Evolutionary conservation across 2,797 vertebrate genomes (phyloP).

Genomic region (Benthosema pterotum): DNA sequence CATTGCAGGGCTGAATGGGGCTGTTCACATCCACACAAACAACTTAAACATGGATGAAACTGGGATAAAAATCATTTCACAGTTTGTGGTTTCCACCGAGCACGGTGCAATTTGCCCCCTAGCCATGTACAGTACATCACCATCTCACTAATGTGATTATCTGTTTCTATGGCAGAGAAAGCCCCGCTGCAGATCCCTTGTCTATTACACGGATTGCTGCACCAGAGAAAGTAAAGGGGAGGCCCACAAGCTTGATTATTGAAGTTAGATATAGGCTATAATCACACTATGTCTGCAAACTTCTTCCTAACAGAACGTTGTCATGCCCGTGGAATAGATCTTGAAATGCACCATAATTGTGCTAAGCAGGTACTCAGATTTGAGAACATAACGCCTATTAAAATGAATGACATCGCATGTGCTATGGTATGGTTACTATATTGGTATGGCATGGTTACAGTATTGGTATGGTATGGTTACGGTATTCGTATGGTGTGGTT

Average conservation of each 20-base stretch:
- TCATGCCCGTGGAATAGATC: conserved; percentile 9
- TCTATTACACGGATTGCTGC: conserved; percentile 72
- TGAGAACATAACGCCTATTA: background rate
- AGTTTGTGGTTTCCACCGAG: conserved; percentile 63
- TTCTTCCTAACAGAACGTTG: conserved; percentile 6
- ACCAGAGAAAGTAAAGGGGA: conserved; percentile 49
- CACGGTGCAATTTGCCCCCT: conserved; percentile 42
- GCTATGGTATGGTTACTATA: too few relatives aligned
- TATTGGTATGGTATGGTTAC: too few relatives aligned
- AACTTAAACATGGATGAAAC: conserved; percentile 66
- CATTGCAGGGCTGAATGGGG: conserved; percentile 46
- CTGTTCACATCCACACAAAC: conserved; percentile 39
- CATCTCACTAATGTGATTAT: conserved; percentile 67
- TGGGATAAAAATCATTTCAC: conserved; percentile 63
- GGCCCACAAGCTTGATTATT: conserved; percentile 53
- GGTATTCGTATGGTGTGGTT: too few relatives aligned
- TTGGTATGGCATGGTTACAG: too few relatives aligned
- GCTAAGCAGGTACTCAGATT: background rate
- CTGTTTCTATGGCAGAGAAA: conserved; percentile 49
- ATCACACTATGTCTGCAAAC: conserved; percentile 4
- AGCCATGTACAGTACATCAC: conserved; percentile 65
- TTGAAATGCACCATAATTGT: background rate
- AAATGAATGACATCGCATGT: too few relatives aligned
- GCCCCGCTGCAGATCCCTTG: conserved; percentile 53
- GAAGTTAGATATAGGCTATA: conserved; percentile 12